Evolutionary conservation across 2,113 vertebrate species (phyloP), one percentile per base, ranked within the genome.

Genomic region (Talpa occidentalis): DNA sequence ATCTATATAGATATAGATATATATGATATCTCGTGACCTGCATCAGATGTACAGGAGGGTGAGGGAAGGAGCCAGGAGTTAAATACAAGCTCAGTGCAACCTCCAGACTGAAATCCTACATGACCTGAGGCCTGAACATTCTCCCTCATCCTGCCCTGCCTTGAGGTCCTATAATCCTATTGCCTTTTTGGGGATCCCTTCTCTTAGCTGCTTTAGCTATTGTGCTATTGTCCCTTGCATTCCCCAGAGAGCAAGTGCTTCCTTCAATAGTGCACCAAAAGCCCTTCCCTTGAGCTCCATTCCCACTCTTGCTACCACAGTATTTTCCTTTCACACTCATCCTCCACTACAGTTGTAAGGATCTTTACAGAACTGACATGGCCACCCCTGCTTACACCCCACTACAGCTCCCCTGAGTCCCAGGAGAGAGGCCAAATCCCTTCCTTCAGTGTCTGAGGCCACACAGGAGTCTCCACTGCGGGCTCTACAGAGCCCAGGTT

Each of bases 301-400:
- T 14, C 22, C 40, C 0, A 0, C 21, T 3, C n/a, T 9, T 3
- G 16, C 32, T 28, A 44, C 15, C 44, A 30, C 4, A 15, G 37
- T 24, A 17, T 86, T n/a, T 56, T 70, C 35, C 42, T 28, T 77
- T 91, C 76, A 59, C 35, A 56, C 1, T 10, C 11, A 22, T 47
- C n/a, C 28, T 49, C 56, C 82, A 17, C 8, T 64, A 15, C 10
- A 59, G 12, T 49, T 5, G 1, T 7, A 84, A 26, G 44, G 47
- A 74, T 32, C 35, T 87, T 92, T 47, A 5, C 22, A 64, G 30
- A 70, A 83, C 35, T 56, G 15, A 62, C 5, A 15, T 74, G 40
- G 0, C 28, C 21, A 14, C 15, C 37, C 21, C 81, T 54, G 17
- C 22, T 44, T 76, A 10, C 4, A 40, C 12, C 35, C n/a, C 5